Evolutionary conservation across 2,888 invertebrate genomes (phyloP).

Genomic region (Belgica antarctica): DNA sequence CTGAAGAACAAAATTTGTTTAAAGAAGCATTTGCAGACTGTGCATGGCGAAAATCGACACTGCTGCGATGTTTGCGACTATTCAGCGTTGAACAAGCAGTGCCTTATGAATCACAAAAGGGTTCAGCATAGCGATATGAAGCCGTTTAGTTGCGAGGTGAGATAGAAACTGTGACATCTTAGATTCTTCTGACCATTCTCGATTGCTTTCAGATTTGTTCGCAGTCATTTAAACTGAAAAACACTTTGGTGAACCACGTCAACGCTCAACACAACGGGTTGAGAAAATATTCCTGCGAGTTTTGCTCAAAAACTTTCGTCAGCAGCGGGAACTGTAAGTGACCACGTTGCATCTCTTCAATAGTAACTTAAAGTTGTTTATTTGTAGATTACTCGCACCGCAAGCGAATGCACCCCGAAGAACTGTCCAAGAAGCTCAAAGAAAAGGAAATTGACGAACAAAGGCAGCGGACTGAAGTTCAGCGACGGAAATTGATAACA

Average conservation of each 20-base stretch:
- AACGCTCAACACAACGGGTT: constrained; percentile 47
- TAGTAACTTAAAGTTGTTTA: background rate
- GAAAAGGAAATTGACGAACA: background rate
- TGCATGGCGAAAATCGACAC: constrained; percentile 45
- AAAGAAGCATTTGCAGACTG: constrained; percentile 46
- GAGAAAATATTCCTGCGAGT: constrained; percentile 46
- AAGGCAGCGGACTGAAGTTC: background rate
- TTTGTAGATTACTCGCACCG: background rate
- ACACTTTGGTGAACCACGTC: constrained; percentile 46
- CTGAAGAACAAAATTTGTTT: constrained; percentile 47
- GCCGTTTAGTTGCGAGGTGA: constrained; percentile 45
- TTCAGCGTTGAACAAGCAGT: constrained; percentile 46
- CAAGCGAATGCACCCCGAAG: constrained; percentile 10
- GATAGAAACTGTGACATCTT: background rate
- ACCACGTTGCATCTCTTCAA: background rate
- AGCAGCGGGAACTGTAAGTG: constrained; percentile 1
- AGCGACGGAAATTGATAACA: background rate
- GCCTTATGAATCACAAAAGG: constrained; percentile 45
- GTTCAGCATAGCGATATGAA: constrained; percentile 46
- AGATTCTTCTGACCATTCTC: too few species aligned
- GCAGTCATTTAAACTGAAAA: constrained; percentile 46
- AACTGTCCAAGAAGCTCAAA: background rate
- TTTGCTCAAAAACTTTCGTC: constrained; percentile 40
- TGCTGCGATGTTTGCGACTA: constrained; percentile 45
- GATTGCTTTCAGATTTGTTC: constrained; percentile 44